Conservation (phyloP, 2,113 vertebrate genomes). For the Planiliza haematocheilus region DNA sequence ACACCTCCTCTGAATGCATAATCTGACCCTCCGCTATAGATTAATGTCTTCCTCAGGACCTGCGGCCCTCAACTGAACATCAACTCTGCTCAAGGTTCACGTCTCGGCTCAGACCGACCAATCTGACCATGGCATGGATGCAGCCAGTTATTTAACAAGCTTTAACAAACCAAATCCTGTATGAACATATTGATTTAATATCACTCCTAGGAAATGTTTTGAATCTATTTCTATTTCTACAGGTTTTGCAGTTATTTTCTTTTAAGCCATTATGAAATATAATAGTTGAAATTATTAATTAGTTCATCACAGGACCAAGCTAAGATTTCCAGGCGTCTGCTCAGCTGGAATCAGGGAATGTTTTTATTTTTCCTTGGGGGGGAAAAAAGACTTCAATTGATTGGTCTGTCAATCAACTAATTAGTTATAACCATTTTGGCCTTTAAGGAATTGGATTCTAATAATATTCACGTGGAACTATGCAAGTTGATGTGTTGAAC, state of each 20-base stretch:
- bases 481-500: not conserved
- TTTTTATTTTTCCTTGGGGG: not conserved
- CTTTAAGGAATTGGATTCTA: too few species aligned
- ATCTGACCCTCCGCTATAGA: constrained; percentile 27
- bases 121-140: not conserved
- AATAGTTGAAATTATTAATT: too few species aligned
- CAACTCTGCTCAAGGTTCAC: not conserved
- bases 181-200: too few species aligned
- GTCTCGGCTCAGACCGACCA: constrained; percentile 9
- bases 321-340: not conserved
- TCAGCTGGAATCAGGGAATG: not conserved
- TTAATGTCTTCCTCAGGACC: constrained; percentile 40
- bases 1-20: constrained; percentile 32
- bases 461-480: not conserved
- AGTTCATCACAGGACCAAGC: not conserved
- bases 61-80: constrained; percentile 2
- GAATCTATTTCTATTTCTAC: not conserved
- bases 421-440: not conserved
- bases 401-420: not conserved
- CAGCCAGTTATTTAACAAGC: constrained; percentile 6
- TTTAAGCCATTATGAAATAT: not conserved
- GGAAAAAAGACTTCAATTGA: not conserved
- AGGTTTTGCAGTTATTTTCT: too few species aligned
- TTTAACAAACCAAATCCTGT: not conserved
- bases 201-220: not conserved